Evolutionary conservation across 2,888 invertebrate species (phyloP), one percentile per base, ranked within the genome.

Genomic region (Drosophila mulleri): DNA sequence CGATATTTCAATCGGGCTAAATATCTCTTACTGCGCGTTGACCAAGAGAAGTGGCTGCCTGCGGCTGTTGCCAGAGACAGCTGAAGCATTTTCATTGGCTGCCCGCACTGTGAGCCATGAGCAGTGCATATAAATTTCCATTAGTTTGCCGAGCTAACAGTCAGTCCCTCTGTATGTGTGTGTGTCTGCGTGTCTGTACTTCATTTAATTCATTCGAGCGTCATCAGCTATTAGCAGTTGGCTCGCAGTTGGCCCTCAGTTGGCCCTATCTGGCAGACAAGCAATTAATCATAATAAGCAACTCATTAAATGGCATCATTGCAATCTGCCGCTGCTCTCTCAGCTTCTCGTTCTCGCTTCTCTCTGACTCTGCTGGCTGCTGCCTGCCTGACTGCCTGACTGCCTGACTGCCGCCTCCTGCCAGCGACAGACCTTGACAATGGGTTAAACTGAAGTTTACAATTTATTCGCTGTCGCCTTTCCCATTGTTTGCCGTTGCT

Each of bases 261-360:
- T 53, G 52, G 35, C 35, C 52, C 37, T 53, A 32, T 41, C 64
- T 35, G 54, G 41, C 53, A 48, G 39, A 58, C 72, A 61, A 32
- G 60, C 75, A 78, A 78, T 78, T 78, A 78, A 79, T 78, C 80
- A 78, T 78, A 80, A 78, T 78, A 80, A 75, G 50, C 78, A 72
- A 60, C 71, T 75, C 78, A 78, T 78, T 78, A 79, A 75, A 79
- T 63, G 75, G 67, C 80, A 61, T 79, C 70, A 79, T 57, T 74
- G 75, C 77, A 79, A 79, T 74, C 76, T 77, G 75, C 44, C 62
- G 41, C 23, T 42, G 11, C 23, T 29, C 26, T 23, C 18, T 8
- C 8, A 1, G 2, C 12, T 6, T 23, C 32, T 29, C 23, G 9
- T 26, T 6, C 20, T 44, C 5, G 9, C 44, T 12, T 14, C 11